Evolutionary conservation across 2,888 invertebrate genomes (phyloP).

Genomic region (Pseudolycoriella hygida): DNA sequence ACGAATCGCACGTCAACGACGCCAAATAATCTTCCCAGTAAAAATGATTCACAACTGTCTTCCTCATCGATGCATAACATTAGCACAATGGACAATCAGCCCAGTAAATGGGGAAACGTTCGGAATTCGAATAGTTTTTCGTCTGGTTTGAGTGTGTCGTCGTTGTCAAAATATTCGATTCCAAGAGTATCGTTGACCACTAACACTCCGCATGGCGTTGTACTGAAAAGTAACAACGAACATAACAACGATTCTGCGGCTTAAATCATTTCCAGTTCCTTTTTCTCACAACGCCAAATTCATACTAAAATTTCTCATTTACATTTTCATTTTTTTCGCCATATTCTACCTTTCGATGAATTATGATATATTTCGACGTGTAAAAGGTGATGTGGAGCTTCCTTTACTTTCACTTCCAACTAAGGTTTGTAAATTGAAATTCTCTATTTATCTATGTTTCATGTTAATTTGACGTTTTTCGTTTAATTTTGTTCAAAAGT

Average conservation of each 20-base stretch:
- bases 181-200: slow-evolving; percentile 10
- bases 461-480: too few relatives aligned
- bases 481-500: too few relatives aligned
- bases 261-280: slow-evolving; percentile 9
- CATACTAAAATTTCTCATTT: too few relatives aligned
- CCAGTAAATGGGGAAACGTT: slow-evolving; percentile 32
- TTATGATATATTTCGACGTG: too few relatives aligned
- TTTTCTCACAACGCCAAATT: too few relatives aligned
- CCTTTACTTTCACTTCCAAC: too few relatives aligned
- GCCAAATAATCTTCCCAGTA: background rate
- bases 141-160: slow-evolving; percentile 9
- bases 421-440: too few relatives aligned
- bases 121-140: slow-evolving; percentile 33
- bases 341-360: too few relatives aligned
- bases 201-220: slow-evolving; percentile 3
- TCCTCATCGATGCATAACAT: slow-evolving; percentile 1
- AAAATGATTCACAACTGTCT: background rate
- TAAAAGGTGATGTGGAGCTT: too few relatives aligned
- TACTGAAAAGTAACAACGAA: slow-evolving; percentile 6
- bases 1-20: background rate
- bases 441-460: too few relatives aligned
- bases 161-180: slow-evolving; percentile 13
- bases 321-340: too few relatives aligned
- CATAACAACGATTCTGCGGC: slow-evolving; percentile 15
- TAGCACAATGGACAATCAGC: slow-evolving; percentile 1